Evolutionary conservation across 2,797 vertebrate genomes (phyloP).

Genomic region (Sebastes kiyomatsui): DNA sequence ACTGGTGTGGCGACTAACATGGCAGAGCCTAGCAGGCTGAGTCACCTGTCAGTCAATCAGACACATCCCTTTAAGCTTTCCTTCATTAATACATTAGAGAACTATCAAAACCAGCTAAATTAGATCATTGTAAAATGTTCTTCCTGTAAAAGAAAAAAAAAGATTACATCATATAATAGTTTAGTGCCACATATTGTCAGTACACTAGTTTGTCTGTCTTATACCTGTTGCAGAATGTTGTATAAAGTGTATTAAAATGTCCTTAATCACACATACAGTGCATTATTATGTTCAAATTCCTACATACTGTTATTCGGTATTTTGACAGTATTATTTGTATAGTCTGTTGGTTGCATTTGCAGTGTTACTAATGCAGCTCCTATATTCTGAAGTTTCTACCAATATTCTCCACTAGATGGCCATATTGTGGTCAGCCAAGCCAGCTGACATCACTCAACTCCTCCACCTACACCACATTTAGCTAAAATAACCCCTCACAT

Average conservation of each 20-base stretch:
- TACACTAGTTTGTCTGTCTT: neutral
- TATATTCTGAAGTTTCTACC: neutral
- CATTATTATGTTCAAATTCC: neutral
- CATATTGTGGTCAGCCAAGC: neutral
- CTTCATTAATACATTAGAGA: neutral
- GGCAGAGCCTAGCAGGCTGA: neutral
- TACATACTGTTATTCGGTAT: neutral
- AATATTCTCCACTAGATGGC: constrained; percentile 14
- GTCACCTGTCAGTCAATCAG: neutral
- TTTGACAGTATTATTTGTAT: neutral
- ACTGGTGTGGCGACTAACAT: neutral
- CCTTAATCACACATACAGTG: neutral
- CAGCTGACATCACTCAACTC: neutral
- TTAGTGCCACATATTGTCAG: neutral
- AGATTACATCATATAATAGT: neutral
- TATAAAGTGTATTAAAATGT: neutral
- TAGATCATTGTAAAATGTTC: neutral
- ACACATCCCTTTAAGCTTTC: neutral
- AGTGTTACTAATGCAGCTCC: neutral
- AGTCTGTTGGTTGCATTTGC: neutral
- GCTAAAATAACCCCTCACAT: neutral
- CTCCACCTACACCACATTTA: neutral
- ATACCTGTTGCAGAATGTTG: neutral
- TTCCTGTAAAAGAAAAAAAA: neutral
- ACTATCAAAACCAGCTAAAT: neutral